A percentile compares a stretch with the other conserved stretches of the same genome.
These are phyloP conservation scores for Calonectris borealis DNA, from an alignment of 2,113 vertebrate genomes.

Conservation along the genomic window DNA sequence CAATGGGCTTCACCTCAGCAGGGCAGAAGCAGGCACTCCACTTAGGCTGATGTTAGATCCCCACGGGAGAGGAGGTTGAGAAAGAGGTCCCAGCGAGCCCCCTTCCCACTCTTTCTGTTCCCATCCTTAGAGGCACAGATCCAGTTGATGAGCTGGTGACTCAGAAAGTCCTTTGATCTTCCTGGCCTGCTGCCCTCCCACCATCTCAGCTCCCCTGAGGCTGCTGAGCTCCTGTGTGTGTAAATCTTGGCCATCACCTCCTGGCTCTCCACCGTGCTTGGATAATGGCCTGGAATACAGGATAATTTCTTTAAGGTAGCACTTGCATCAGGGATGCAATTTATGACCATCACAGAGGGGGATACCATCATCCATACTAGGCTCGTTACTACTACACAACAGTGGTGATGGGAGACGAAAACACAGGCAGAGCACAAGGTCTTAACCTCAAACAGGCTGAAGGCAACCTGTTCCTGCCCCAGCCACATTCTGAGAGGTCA, in stretches of 20 bases:
- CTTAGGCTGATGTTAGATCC: background rate
- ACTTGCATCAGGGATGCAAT: background rate
- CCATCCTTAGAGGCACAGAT: background rate
- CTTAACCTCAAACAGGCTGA: background rate
- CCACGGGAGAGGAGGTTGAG: background rate
- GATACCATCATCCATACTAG: background rate
- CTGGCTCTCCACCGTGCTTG: background rate
- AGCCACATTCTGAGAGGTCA: background rate
- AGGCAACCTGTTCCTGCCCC: background rate
- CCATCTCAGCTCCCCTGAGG: background rate
- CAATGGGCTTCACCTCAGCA: background rate
- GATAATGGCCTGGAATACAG: background rate
- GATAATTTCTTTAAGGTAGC: background rate
- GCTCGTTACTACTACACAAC: background rate
- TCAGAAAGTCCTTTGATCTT: background rate
- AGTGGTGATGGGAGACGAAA: background rate
- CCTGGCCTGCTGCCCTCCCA: background rate
- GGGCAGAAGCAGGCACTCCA: background rate
- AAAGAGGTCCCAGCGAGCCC: background rate
- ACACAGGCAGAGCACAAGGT: background rate
- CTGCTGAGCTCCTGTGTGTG: background rate
- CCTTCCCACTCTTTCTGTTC: background rate
- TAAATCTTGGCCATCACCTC: background rate
- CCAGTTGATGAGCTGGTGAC: background rate
- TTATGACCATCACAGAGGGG: background rate